Conservation (phyloP, 2,888 invertebrate species). For the Thereva unica region DNA sequence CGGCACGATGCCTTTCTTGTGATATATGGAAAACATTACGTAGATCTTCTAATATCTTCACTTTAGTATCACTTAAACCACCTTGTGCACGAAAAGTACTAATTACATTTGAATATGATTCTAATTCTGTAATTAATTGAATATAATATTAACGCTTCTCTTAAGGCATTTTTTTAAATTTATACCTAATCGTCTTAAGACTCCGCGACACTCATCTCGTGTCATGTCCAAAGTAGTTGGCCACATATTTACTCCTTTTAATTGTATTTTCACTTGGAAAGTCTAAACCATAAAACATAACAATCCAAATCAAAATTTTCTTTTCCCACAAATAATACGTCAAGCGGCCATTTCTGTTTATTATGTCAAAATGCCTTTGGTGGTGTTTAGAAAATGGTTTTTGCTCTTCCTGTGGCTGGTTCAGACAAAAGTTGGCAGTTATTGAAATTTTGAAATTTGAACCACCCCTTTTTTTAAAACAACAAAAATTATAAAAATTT, state of each 20-base stretch:
- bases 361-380: conserved; percentile 41
- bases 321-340: conserved; percentile 39
- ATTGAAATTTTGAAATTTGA: no score
- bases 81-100: conserved; percentile 93
- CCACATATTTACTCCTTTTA: conserved; percentile 55
- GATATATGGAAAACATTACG: conserved; percentile 83
- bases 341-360: conserved; percentile 44
- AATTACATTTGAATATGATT: conserved; percentile 88
- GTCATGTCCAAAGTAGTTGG: conserved; percentile 80
- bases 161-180: background rate
- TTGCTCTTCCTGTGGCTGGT: no score
- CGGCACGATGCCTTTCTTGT: conserved; percentile 88
- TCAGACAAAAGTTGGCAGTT: no score
- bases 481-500: no score
- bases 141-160: conserved; percentile 5
- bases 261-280: conserved; percentile 35
- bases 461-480: no score
- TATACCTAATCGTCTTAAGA: conserved; percentile 82
- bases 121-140: conserved; percentile 69
- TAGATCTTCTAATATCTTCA: conserved; percentile 80
- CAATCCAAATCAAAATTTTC: conserved; percentile 38
- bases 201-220: conserved; percentile 85
- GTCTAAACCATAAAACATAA: conserved; percentile 39
- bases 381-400: background rate
- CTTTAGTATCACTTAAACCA: conserved; percentile 80